Conservation (phyloP, 2,113 vertebrate species). For the Notiomystis cincta region DNA sequence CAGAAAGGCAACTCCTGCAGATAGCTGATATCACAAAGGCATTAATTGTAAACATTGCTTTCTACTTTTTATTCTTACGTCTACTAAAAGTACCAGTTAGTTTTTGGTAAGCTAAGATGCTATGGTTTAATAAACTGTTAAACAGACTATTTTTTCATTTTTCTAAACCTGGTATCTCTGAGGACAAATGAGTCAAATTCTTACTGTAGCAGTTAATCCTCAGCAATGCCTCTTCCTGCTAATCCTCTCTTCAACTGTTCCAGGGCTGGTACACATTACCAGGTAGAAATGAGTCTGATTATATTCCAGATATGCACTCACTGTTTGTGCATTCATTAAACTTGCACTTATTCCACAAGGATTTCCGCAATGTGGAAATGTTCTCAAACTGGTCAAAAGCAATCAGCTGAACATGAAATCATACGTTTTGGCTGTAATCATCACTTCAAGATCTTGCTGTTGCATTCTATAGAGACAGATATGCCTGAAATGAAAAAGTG, state of each 20-base stretch:
- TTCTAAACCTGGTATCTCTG: neutral
- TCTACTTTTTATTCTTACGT: neutral
- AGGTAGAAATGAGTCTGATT: neutral
- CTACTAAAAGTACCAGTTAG: neutral
- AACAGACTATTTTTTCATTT: neutral
- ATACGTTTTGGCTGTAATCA: neutral
- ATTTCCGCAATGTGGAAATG: neutral
- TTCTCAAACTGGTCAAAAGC: constrained; percentile 31
- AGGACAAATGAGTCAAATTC: neutral
- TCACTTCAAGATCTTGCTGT: neutral
- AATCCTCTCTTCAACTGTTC: neutral
- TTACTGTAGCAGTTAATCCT: neutral
- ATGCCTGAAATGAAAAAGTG: neutral
- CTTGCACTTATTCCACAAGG: neutral
- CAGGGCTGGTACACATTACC: neutral
- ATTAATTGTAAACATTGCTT: neutral
- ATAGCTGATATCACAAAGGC: neutral
- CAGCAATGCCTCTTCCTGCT: neutral
- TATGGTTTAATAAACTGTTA: neutral
- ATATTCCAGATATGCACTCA: constrained; percentile 14
- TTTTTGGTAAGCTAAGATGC: neutral
- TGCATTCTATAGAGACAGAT: constrained; percentile 1
- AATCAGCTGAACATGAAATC: constrained; percentile 21
- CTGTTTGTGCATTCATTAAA: constrained; percentile 22
- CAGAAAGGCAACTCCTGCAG: neutral